Conservation (phyloP, 2,797 vertebrate species). For the Poliocrania exsul region DNA sequence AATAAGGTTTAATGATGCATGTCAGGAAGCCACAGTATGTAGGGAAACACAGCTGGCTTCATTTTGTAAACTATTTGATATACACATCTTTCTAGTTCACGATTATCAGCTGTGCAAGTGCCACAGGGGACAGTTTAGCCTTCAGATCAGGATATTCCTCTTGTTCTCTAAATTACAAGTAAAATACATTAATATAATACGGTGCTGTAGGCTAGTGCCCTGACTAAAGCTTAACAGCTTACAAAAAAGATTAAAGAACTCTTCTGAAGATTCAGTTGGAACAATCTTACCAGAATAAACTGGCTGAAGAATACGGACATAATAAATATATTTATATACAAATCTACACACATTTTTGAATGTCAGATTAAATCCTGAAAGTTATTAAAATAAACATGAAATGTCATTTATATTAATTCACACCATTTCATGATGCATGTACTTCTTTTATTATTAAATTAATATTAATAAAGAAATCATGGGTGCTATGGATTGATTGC, state of each 20-base stretch:
- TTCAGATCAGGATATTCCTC: slow-evolving; percentile 87
- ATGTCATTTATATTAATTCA: not conserved
- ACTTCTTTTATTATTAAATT: slow-evolving; percentile 31
- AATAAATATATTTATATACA: slow-evolving; percentile 40
- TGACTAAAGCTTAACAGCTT: slow-evolving; percentile 72
- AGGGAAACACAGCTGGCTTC: slow-evolving; percentile 99
- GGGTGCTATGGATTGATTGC: not conserved
- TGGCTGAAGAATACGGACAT: slow-evolving; percentile 9
- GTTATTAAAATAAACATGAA: not conserved
- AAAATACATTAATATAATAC: slow-evolving; percentile 85
- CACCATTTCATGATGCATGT: not conserved
- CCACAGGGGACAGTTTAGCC: slow-evolving; percentile 93
- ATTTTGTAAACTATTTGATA: slow-evolving; percentile 99
- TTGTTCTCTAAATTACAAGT: slow-evolving; percentile 84
- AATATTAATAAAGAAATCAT: slow-evolving; percentile 46
- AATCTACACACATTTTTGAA: not conserved
- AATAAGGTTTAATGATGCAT: slow-evolving; percentile 99
- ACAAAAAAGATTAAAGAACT: slow-evolving; percentile 69
- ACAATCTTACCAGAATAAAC: slow-evolving; percentile 42
- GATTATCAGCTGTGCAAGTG: slow-evolving; percentile 93
- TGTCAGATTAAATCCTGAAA: not conserved
- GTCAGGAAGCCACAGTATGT: slow-evolving; percentile 99
- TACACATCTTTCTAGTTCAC: slow-evolving; percentile 94
- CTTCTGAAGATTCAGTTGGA: slow-evolving; percentile 31
- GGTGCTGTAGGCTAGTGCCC: slow-evolving; percentile 73